phyloP scores from a whole-genome alignment of 2,113 vertebrate species.

The Lampris megalopsis region DNA sequence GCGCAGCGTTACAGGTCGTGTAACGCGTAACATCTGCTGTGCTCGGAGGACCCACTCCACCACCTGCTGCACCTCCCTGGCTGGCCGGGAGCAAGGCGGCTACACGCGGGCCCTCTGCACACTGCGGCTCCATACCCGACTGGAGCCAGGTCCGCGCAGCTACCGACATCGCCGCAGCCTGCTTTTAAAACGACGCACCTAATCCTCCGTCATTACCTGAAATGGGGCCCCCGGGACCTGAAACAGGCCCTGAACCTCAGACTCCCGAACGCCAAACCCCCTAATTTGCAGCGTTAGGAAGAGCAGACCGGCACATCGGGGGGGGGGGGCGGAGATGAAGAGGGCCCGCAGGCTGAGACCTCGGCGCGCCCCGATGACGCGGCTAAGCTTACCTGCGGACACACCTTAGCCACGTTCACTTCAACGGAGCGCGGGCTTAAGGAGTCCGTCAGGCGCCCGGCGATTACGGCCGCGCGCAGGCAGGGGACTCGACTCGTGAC shows the following conservation, averaged over 20 bases:
- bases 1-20: no score
- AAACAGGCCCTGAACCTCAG: conserved; percentile 73
- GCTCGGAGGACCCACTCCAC: no score
- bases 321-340: conserved; percentile 64
- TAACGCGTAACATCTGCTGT: no score
- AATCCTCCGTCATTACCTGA: conserved; percentile 83
- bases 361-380: conserved; percentile 52
- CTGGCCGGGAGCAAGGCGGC: no score
- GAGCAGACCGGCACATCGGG: conserved; percentile 67
- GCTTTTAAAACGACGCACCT: conserved; percentile 74
- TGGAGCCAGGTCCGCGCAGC: conserved; percentile 66
- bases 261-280: conserved; percentile 65
- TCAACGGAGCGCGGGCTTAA: conserved; percentile 58
- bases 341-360: conserved; percentile 54
- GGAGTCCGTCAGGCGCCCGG: conserved; percentile 55
- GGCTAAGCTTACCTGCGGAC: conserved; percentile 68
- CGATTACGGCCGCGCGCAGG: conserved; percentile 41
- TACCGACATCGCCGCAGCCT: conserved; percentile 64
- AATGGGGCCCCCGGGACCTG: conserved; percentile 73
- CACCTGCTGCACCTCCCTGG: no score
- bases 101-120: conserved; percentile 15
- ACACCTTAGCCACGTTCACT: conserved; percentile 63
- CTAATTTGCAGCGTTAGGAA: conserved; percentile 81
- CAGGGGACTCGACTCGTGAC: conserved; percentile 34
- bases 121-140: conserved; percentile 48